phyloP scores from a whole-genome alignment of 2,113 vertebrate genomes.

The Scomber japonicus region DNA sequence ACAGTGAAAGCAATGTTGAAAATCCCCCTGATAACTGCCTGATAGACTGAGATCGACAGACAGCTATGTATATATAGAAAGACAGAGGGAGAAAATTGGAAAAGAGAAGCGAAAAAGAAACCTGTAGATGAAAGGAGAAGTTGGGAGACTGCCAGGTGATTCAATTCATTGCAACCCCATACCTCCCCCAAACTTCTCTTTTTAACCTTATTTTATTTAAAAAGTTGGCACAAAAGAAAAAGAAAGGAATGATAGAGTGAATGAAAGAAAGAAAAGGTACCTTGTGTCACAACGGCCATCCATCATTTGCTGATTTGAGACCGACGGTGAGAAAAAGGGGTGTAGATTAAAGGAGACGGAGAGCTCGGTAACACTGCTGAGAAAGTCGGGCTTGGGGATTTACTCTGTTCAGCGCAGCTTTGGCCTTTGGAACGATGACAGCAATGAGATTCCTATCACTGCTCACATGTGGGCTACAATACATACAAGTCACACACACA shows the following conservation, averaged over 20 bases:
- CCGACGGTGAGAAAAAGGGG: conserved; percentile 49
- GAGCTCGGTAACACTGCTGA: conserved; percentile 26
- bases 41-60: conserved; percentile 49
- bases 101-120: conserved; percentile 44
- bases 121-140: conserved; percentile 34
- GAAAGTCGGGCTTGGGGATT: conserved; percentile 43
- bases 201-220: conserved; percentile 42
- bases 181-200: not conserved
- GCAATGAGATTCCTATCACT: conserved; percentile 70
- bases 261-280: conserved; percentile 39
- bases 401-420: conserved; percentile 44
- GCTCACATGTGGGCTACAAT: conserved; percentile 55
- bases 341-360: conserved; percentile 62
- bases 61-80: conserved; percentile 46
- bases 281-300: conserved; percentile 55
- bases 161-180: conserved; percentile 24
- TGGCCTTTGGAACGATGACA: conserved; percentile 66
- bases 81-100: conserved; percentile 44
- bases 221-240: conserved; percentile 38
- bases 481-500: conserved; percentile 35
- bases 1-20: conserved; percentile 48
- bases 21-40: conserved; percentile 60
- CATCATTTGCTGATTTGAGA: conserved; percentile 60
- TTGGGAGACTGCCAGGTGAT: conserved; percentile 32
- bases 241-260: conserved; percentile 27